Base-by-base conservation (phyloP, 1,140 invertebrate species). In the Zeugodacus cucurbitae region DNA sequence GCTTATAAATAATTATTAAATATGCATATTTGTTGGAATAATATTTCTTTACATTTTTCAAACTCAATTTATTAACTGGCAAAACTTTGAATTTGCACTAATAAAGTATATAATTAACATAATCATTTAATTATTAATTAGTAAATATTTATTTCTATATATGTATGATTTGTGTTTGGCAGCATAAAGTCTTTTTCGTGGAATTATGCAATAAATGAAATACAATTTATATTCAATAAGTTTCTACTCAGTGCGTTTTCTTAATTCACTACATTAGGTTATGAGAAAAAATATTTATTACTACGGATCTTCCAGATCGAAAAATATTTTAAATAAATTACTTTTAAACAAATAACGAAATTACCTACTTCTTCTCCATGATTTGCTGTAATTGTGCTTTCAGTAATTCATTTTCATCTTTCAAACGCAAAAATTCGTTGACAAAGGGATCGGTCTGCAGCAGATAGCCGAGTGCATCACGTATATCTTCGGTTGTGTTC, bases 381-480 rank as follows among this genome's bases (percentile, higher is more conserved):
- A 82, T n/a, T 44, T 89, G 67, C 85, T 89, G 88, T n/a, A 93
- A 34, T 44, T 92, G 87, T 3, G 86, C 86, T n/a, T 89, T 90
- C 1, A 93, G 78, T 87, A 88, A 48, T 57, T 89, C 88, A 87
- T 93, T 93, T 44, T 93, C 92, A 37, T 89, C 32, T 70, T 91
- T 89, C 10, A 93, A 32, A 3, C 90, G 89, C 4, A 82, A 11
- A 85, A 90, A 93, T 29, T 93, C 91, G 5, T 89, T 85, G 8
- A 90, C 88, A 34, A 93, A 93, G n/a, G 59, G 88, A 89, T 92
- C 91, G 0, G 86, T 89, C 32, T 89, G 89, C 22, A 93, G 82
- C 2, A 93, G 87, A 14, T 90, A 29, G 11, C 89, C 89, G 11
- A 93, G 62, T 0, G 87, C 88, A 48, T 91, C 90, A 2, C 91